Evolutionary conservation across 1,140 invertebrate species (phyloP), one percentile per base, ranked within the genome.

Genomic region (Lanistes nyassanus): DNA sequence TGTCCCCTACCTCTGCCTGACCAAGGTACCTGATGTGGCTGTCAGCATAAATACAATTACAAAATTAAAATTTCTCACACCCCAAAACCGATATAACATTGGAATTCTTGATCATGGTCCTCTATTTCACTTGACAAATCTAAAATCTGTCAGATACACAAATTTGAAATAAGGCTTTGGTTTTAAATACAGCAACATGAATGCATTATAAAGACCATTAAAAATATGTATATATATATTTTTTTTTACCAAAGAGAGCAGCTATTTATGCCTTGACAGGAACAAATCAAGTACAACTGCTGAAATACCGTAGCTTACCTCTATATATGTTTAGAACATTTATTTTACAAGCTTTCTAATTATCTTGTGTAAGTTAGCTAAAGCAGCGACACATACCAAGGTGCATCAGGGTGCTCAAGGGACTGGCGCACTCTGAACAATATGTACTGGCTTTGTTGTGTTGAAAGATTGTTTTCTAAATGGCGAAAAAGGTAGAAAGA

Each of bases 21-120:
- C 96, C 96, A 74, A 97, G 93, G 85, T 98, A 98, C 9, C 96
- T 89, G 42, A 98, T 89, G 86, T 97, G 96, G 91, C 93, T 88
- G 96, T 2, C 95, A 74, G 75, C 55, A 67, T 67, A 76, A 39
- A 65, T 67, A 9, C 23, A 21, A n/a, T 39, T n/a, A 37, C 5
- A 36, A 47, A 47, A 47, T 47, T 16, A 47, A 47, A 47, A 16
- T 47, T 47, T 47, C 42, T 47, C 19, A 47, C n/a, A 47, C 42
- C 42, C 42, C 42, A 47, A 47, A 47, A 47, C 2, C 19, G 9
- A 9, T 47, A 0, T 47, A 58, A 60, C 68, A 70, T 9, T 23
- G 4, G 3, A 51, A 42, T 21, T 16, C 16, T 16, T 53, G 1
- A 67, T 37, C 34, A 37, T 42, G 11, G n/a, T 36, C 13, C 64